Conservation (phyloP, 2,113 vertebrate genomes). For the Pelecanus crispus region DNA sequence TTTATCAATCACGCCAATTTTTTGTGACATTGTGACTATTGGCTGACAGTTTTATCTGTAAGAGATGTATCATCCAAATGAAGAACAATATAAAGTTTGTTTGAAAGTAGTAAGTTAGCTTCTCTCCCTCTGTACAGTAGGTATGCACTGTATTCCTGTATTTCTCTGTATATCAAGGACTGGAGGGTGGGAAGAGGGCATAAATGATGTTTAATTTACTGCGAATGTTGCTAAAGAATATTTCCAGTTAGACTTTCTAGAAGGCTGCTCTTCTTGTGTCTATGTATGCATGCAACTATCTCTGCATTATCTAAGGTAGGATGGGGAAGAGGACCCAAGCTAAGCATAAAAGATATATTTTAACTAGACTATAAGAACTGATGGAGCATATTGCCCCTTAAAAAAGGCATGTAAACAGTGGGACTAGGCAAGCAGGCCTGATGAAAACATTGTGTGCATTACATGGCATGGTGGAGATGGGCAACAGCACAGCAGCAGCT, state of each 20-base stretch:
- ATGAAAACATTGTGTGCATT: not conserved
- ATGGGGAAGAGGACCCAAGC: not conserved
- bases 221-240: not conserved
- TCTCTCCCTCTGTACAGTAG: not conserved
- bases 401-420: not conserved
- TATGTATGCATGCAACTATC: not conserved
- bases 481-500: not conserved
- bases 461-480: not conserved
- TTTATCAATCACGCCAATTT: not conserved
- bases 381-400: not conserved
- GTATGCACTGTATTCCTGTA: not conserved
- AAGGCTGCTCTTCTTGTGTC: not conserved
- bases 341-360: not conserved
- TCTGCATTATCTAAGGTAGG: not conserved
- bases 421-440: not conserved
- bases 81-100: not conserved
- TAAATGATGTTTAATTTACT: not conserved
- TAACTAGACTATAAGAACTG: not conserved
- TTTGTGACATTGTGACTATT: not conserved
- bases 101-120: not conserved
- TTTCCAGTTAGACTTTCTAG: not conserved
- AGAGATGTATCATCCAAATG: not conserved
- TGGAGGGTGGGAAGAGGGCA: not conserved
- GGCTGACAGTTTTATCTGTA: not conserved
- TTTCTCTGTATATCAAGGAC: not conserved